Base-by-base conservation (phyloP, 2,113 vertebrate species). In the Dromaius novaehollandiae region DNA sequence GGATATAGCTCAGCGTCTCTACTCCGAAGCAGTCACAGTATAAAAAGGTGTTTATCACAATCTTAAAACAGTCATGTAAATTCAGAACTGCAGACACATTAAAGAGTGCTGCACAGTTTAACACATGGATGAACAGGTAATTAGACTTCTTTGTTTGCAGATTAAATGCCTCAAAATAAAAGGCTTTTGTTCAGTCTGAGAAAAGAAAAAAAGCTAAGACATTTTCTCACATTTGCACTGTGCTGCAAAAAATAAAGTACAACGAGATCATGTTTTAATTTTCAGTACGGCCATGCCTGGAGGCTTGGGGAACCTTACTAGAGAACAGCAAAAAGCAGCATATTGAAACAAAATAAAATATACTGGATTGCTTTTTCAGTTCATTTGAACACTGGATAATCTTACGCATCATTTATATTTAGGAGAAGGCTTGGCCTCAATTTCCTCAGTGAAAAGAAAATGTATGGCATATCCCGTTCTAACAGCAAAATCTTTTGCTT, bases 161-260 rank as follows among this genome's bases (percentile, higher is more conserved):
- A 86, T 93, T 93, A 95, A 96, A 93, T 48, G 75, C 26, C 42
- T 89, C 75, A 86, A 83, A 91, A 94, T 10, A 89, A 95, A 94
- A 90, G 36, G 46, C 30, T 91, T 92, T 86, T 87, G 44, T 91
- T 92, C 81, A 46, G 36, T 11, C 9, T 50, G 7, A 73, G 60
- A 73, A 91, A 83, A 70, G 11, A 32, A 5, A 50, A 10, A 1
- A 17, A 10, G 34, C 13, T 55, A 38, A 36, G 50, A 12, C 16
- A 40, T 55, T 84, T 85, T 86, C 55, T 92, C 82, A 89, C 2
- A 88, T 82, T 95, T 77, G 21, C 4, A 20, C 28, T n/a, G 44
- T 42, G n/a, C 34, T 60, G 48, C 3, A 83, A 81, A 89, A 77
- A 89, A 87, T 64, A 3, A 51, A 42, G 21, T 44, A 88, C 40